Evolutionary conservation across 2,113 vertebrate species (phyloP).

Genomic region (Setophaga coronata): DNA sequence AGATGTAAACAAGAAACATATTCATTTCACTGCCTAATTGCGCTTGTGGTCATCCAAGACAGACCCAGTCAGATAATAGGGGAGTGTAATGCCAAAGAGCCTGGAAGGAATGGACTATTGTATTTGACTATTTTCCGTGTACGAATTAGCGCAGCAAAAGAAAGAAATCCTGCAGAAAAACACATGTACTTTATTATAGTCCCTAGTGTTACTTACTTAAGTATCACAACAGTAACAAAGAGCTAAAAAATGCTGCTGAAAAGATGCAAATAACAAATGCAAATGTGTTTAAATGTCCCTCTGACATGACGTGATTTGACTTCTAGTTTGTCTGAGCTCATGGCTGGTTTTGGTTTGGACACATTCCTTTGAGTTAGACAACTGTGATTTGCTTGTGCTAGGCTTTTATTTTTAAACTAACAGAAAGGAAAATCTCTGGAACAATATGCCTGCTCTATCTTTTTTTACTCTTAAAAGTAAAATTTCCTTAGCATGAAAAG

Average conservation of each 20-base stretch:
- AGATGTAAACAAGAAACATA: slow-evolving; percentile 67
- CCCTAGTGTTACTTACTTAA: slow-evolving; percentile 58
- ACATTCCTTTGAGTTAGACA: slow-evolving; percentile 58
- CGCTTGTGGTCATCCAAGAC: slow-evolving; percentile 60
- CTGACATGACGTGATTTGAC: slow-evolving; percentile 64
- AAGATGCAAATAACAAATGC: slow-evolving; percentile 63
- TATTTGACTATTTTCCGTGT: slow-evolving; percentile 74
- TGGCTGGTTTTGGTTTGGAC: slow-evolving; percentile 53
- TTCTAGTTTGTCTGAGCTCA: slow-evolving; percentile 55
- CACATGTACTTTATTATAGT: slow-evolving; percentile 76
- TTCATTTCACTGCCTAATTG: slow-evolving; percentile 69
- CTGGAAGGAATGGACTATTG: slow-evolving; percentile 67
- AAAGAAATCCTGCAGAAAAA: slow-evolving; percentile 70
- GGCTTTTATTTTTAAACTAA: slow-evolving; percentile 40
- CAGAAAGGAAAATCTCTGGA: neutral
- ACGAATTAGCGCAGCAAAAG: slow-evolving; percentile 64
- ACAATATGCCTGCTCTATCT: neutral
- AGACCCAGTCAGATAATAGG: slow-evolving; percentile 63
- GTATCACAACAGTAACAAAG: slow-evolving; percentile 56
- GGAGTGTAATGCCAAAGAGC: slow-evolving; percentile 46
- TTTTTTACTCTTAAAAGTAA: neutral
- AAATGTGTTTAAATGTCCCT: slow-evolving; percentile 66
- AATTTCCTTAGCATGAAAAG: neutral
- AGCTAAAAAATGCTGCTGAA: slow-evolving; percentile 58
- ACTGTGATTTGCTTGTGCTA: neutral